Conservation (phyloP, 2,797 vertebrate genomes). For the Phaenicophaeus curvirostris region DNA sequence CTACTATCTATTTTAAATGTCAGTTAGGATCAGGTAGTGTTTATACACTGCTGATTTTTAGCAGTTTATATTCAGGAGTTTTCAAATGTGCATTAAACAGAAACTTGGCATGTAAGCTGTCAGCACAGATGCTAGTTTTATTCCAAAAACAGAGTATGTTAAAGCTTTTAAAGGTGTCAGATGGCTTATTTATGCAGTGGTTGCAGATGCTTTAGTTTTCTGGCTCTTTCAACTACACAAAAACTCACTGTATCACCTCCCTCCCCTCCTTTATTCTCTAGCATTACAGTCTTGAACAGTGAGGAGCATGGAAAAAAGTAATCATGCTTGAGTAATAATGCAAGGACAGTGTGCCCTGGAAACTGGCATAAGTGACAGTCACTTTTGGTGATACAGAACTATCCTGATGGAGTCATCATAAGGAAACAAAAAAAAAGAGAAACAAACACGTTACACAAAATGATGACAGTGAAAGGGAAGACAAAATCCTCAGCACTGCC, state of each 20-base stretch:
- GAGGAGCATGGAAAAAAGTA: background rate
- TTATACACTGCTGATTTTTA: constrained; percentile 16
- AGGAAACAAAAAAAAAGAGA: background rate
- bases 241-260: background rate
- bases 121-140: constrained; percentile 40
- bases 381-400: background rate
- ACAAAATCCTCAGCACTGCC: background rate
- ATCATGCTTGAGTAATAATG: background rate
- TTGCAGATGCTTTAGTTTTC: constrained; percentile 36
- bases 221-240: background rate
- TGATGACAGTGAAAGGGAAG: background rate
- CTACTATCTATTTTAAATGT: constrained; percentile 8
- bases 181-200: constrained; percentile 46
- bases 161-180: constrained; percentile 44
- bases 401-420: background rate
- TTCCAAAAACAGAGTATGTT: constrained; percentile 41
- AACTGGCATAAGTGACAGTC: background rate
- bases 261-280: background rate
- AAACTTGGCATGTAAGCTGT: constrained; percentile 48
- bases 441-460: background rate
- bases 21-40: constrained; percentile 50
- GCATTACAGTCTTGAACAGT: background rate
- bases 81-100: constrained; percentile 47
- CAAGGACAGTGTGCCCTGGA: background rate
- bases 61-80: constrained; percentile 43